phyloP scores from a whole-genome alignment of 2,888 invertebrate genomes.

The Synergus gifuensis region DNA sequence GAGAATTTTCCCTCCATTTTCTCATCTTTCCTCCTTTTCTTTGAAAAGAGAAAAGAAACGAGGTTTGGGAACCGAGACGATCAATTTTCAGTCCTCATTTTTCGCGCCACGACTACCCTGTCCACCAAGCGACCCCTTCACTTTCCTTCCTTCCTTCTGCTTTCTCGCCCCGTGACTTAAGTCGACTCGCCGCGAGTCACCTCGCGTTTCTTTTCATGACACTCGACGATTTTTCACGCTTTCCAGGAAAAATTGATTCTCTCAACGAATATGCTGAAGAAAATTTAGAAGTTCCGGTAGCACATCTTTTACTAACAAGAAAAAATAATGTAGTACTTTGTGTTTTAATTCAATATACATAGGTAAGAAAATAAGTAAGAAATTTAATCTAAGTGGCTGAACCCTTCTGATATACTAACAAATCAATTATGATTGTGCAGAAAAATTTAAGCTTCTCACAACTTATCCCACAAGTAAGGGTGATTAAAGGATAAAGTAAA shows the following conservation, averaged over 20 bases:
- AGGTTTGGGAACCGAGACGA: conserved; percentile 54
- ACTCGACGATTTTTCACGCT: conserved; percentile 21
- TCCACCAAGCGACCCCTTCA: conserved; percentile 16
- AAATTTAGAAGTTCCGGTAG: not conserved
- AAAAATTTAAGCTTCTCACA: no score
- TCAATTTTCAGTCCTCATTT: conserved; percentile 61
- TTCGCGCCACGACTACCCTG: conserved; percentile 12
- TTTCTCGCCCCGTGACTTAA: conserved; percentile 24
- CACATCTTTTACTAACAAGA: not conserved
- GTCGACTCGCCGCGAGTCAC: conserved; percentile 19
- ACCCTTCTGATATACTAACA: no score
- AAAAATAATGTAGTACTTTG: not conserved
- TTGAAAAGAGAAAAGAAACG: conserved; percentile 47
- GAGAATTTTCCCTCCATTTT: not conserved
- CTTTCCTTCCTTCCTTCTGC: conserved; percentile 12
- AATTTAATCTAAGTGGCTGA: no score
- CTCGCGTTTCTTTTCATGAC: conserved; percentile 19
- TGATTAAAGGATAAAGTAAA: not conserved
- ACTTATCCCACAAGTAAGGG: no score
- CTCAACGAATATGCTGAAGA: not conserved
- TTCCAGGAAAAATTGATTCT: conserved; percentile 26
- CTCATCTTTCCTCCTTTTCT: not conserved
- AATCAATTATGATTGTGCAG: no score
- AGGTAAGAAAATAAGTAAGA: no score
- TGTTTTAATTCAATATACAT: not conserved